phyloP scores from a whole-genome alignment of 1,140 invertebrate species.

The Lucilia cuprina region DNA sequence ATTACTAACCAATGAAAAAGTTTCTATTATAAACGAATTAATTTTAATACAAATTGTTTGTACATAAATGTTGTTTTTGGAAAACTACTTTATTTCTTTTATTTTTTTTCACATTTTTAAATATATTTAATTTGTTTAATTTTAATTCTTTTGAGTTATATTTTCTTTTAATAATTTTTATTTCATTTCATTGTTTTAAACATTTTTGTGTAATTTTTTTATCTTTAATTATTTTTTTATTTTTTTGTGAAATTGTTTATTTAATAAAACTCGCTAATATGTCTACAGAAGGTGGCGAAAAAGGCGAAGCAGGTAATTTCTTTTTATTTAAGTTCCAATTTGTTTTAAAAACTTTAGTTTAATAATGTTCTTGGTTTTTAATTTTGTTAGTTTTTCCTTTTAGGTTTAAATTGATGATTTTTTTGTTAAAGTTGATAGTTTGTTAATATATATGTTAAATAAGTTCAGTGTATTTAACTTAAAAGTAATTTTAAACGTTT shows the following conservation, averaged over 20 bases:
- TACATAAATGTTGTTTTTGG: constrained; percentile 3
- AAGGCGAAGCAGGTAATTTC: constrained; percentile 42
- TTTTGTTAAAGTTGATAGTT: neutral
- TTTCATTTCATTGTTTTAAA: neutral
- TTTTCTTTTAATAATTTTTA: constrained; percentile 26
- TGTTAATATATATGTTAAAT: too few species aligned
- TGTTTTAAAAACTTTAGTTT: neutral
- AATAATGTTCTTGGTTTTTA: constrained; percentile 10
- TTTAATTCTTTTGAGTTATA: constrained; percentile 27
- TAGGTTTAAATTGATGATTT: neutral
- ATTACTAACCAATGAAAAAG: neutral
- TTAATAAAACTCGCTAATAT: constrained; percentile 22
- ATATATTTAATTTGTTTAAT: too few species aligned
- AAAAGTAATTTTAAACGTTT: too few species aligned
- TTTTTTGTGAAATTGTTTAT: constrained; percentile 23
- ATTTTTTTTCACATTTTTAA: neutral
- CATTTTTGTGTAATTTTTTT: constrained; percentile 30
- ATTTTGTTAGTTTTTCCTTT: neutral
- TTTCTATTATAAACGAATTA: constrained; percentile 18
- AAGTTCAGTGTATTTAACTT: too few species aligned
- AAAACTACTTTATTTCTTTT: neutral
- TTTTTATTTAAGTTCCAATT: constrained; percentile 23
- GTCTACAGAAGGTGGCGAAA: constrained; percentile 42
- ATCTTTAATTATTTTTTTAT: constrained; percentile 27
- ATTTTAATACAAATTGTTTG: neutral